Percentiles rank a stretch among this genome's conserved stretches.
Conservation (phyloP, 2,888 invertebrate genomes). For the Gastracanthus pulcherrimus region DNA sequence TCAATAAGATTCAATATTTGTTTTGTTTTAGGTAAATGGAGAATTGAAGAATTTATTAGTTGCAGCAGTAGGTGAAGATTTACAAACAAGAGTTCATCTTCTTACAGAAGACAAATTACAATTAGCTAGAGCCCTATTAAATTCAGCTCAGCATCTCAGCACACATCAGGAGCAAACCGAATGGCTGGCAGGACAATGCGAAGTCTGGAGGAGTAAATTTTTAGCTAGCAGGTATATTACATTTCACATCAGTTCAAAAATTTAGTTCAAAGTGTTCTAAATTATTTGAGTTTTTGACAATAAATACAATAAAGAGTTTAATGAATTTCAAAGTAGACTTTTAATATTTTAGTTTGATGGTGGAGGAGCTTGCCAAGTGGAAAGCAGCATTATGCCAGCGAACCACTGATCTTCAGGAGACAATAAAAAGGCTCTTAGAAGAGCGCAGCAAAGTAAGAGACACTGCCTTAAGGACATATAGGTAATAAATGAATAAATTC, state of each 20-base stretch:
- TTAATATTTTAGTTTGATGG: constrained; percentile 85
- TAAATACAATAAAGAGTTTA: constrained; percentile 16
- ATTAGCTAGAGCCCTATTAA: constrained; percentile 89
- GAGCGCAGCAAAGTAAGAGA: constrained; percentile 84
- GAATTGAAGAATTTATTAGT: constrained; percentile 95
- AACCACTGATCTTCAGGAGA: constrained; percentile 84
- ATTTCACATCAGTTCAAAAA: background rate
- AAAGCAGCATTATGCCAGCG: constrained; percentile 88
- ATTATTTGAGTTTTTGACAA: background rate
- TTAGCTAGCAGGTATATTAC: constrained; percentile 89
- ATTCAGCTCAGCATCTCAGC: constrained; percentile 90
- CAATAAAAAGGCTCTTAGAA: constrained; percentile 84
- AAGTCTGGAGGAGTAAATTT: constrained; percentile 98
- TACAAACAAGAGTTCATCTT: constrained; percentile 92
- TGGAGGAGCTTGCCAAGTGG: constrained; percentile 93
- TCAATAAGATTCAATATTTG: background rate
- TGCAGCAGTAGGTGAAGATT: constrained; percentile 96
- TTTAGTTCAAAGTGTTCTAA: background rate
- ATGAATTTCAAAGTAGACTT: constrained; percentile 8
- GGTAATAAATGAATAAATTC: constrained; percentile 73
- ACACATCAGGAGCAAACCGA: constrained; percentile 96
- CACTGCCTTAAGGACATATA: constrained; percentile 82
- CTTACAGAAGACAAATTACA: constrained; percentile 95
- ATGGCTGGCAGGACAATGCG: constrained; percentile 94
- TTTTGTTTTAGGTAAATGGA: constrained; percentile 86